Conservation (phyloP, 2,888 invertebrate genomes). For the Thumatha senex region DNA sequence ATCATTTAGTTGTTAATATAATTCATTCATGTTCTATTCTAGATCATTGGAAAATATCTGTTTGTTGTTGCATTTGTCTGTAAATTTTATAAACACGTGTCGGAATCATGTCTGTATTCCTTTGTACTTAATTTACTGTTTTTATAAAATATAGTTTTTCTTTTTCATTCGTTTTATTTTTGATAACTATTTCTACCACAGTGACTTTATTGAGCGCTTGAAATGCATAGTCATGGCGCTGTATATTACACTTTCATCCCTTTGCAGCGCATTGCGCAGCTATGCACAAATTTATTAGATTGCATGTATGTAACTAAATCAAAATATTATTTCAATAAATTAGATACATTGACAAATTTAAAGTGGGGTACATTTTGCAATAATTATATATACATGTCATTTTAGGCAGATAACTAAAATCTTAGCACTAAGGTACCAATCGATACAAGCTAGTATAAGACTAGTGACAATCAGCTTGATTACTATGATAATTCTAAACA, state of each 20-base stretch:
- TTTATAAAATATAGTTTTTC: background rate
- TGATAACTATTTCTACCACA: background rate
- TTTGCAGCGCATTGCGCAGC: slow-evolving; percentile 3
- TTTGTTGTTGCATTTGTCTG: background rate
- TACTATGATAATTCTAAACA: too few relatives aligned
- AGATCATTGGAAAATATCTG: background rate
- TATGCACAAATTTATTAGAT: background rate
- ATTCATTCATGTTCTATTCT: background rate
- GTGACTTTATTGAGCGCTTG: background rate
- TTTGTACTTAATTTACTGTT: background rate
- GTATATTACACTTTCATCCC: background rate
- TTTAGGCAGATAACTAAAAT: too few relatives aligned
- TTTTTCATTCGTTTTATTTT: background rate
- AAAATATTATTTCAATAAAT: too few relatives aligned
- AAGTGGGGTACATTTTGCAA: too few relatives aligned
- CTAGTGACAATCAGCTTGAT: too few relatives aligned
- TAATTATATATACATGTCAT: too few relatives aligned
- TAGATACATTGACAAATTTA: too few relatives aligned
- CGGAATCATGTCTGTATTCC: background rate
- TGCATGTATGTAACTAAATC: background rate
- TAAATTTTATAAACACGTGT: background rate
- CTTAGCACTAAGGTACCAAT: too few relatives aligned
- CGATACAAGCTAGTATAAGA: too few relatives aligned
- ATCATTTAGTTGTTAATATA: background rate
- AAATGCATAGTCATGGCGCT: background rate